Percentiles rank a stretch among this genome's conserved stretches.
phyloP scores from a whole-genome alignment of 2,113 vertebrate genomes.

The Barbus barbus region DNA sequence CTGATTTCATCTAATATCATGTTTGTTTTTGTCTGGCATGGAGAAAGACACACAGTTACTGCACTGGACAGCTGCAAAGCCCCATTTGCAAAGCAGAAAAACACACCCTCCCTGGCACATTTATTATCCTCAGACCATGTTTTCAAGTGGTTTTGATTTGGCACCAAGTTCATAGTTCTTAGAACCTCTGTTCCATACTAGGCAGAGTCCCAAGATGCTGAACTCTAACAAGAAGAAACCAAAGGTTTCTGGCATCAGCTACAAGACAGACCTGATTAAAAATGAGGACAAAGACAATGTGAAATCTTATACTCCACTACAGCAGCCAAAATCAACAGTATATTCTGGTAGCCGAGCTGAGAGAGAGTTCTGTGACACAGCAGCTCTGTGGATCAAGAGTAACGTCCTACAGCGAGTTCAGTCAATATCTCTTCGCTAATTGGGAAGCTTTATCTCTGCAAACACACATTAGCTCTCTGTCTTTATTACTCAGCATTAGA shows the following conservation, averaged over 20 bases:
- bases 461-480: slow-evolving; percentile 23
- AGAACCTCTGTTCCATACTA: slow-evolving; percentile 35
- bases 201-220: slow-evolving; percentile 44
- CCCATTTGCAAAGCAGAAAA: slow-evolving; percentile 26
- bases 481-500: slow-evolving; percentile 28
- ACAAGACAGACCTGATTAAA: slow-evolving; percentile 35
- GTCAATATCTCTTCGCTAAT: slow-evolving; percentile 19
- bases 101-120: slow-evolving; percentile 22
- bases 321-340: slow-evolving; percentile 67
- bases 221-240: slow-evolving; percentile 44
- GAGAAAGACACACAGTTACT: neutral
- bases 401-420: neutral
- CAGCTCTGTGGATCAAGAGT: slow-evolving; percentile 22
- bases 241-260: slow-evolving; percentile 40
- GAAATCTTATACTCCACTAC: slow-evolving; percentile 60
- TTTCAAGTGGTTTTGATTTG: too few relatives aligned
- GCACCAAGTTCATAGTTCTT: slow-evolving; percentile 12
- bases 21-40: slow-evolving; percentile 1
- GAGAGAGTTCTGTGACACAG: neutral
- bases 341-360: slow-evolving; percentile 30
- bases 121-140: slow-evolving; percentile 18
- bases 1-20: neutral
- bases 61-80: slow-evolving; percentile 2
- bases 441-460: slow-evolving; percentile 32
- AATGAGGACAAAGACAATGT: slow-evolving; percentile 58